Percentiles rank a stretch among this genome's conserved stretches.
These are phyloP conservation scores for Cirrhinus molitorella DNA, from an alignment of 2,797 vertebrate genomes.

Conservation along the genomic window DNA sequence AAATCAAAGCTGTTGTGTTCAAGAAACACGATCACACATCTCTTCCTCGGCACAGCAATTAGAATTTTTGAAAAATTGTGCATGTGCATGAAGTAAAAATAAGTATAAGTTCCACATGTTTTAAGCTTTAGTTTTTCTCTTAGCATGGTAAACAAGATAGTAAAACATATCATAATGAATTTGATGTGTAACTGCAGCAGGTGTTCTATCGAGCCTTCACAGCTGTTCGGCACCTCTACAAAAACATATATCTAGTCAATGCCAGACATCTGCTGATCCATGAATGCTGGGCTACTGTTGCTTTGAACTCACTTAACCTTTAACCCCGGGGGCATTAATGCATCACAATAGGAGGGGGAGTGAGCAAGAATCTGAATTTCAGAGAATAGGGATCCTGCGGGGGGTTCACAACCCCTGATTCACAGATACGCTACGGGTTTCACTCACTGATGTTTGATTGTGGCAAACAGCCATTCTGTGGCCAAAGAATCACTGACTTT, in stretches of 20 bases:
- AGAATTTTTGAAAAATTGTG: neutral
- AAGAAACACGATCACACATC: neutral
- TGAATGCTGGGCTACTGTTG: constrained; percentile 5
- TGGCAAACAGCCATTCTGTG: neutral
- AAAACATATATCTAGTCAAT: constrained; percentile 31
- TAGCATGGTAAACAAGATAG: neutral
- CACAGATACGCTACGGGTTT: neutral
- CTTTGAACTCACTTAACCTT: constrained; percentile 26
- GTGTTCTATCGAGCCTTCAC: constrained; percentile 23
- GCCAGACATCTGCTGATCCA: constrained; percentile 37
- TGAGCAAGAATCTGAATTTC: neutral
- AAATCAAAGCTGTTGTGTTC: constrained; percentile 4
- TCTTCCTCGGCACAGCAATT: neutral
- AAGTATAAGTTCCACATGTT: neutral
- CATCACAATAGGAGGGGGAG: constrained; percentile 7
- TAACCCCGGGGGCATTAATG: constrained; percentile 26
- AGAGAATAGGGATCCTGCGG: neutral
- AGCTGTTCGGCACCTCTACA: constrained; percentile 7
- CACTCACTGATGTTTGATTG: neutral
- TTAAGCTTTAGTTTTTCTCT: neutral
- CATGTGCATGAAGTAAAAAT: neutral
- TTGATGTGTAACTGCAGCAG: neutral
- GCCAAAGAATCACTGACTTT: neutral
- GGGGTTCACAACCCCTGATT: constrained; percentile 12
- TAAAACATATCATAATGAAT: neutral